Percentiles rank a stretch among this genome's conserved stretches.
Evolutionary conservation across 2,113 vertebrate genomes (phyloP).

Genomic region (Falco punctatus): DNA sequence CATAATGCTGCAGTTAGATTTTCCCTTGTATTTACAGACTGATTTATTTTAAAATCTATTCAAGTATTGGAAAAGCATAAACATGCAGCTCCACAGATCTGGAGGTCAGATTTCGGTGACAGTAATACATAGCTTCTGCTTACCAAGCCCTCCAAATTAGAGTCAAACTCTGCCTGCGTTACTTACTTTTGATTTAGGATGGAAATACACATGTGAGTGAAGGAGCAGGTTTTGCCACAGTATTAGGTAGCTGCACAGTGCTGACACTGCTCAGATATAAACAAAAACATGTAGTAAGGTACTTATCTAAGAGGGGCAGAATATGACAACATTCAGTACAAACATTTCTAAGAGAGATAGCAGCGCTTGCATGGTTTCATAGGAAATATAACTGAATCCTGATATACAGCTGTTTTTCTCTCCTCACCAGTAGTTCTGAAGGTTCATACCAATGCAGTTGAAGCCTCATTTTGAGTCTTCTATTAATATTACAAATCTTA

Average conservation of each 20-base stretch:
- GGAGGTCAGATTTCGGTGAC: neutral
- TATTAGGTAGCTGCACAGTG: neutral
- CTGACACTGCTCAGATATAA: neutral
- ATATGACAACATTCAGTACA: neutral
- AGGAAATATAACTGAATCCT: neutral
- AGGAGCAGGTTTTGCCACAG: neutral
- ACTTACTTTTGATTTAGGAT: neutral
- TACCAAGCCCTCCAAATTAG: neutral
- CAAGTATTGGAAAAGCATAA: constrained; percentile 27
- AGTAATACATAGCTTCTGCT: neutral
- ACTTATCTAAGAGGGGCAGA: neutral
- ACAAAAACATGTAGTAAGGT: neutral
- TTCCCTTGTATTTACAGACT: constrained; percentile 16
- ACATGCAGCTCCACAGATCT: neutral
- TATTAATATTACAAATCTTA: neutral
- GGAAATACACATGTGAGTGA: neutral
- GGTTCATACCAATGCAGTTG: neutral
- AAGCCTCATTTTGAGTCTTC: neutral
- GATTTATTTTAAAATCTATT: constrained; percentile 25
- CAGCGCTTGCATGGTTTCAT: neutral
- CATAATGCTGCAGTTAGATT: neutral
- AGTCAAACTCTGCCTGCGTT: neutral
- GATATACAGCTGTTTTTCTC: neutral
- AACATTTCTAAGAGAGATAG: neutral
- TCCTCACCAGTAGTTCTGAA: neutral